These are phyloP conservation scores for Lepidotrigona ventralis DNA, from an alignment of 1,140 invertebrate species.

Conservation along the genomic window DNA sequence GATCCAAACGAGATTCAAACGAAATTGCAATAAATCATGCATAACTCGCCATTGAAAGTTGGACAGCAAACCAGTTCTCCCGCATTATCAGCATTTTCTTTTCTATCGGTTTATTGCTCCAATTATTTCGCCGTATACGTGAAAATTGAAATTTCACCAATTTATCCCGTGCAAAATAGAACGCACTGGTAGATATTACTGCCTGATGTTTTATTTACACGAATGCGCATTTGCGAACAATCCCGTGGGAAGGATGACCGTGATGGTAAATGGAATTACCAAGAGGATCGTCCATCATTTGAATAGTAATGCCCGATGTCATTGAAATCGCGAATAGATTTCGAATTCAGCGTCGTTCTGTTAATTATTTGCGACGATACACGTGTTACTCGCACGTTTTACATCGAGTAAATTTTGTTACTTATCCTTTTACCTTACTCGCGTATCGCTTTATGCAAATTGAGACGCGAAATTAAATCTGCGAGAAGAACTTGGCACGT, in stretches of 20 bases:
- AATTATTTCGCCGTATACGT: constrained; percentile 9
- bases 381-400: not conserved
- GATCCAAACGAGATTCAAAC: constrained; percentile 36
- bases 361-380: not conserved
- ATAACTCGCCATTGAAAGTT: constrained; percentile 42
- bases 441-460: not conserved
- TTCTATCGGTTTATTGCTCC: constrained; percentile 1
- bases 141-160: constrained; percentile 22
- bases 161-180: not conserved
- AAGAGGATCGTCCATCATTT: too few relatives aligned
- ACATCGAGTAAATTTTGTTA: not conserved
- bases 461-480: not conserved
- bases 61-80: constrained; percentile 31
- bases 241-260: not conserved
- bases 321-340: not conserved
- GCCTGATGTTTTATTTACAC: not conserved
- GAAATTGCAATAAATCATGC: constrained; percentile 38
- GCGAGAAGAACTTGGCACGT: not conserved
- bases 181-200: not conserved
- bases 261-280: not conserved
- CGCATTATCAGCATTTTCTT: not conserved
- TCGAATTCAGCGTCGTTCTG: not conserved
- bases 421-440: not conserved
- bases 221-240: not conserved
- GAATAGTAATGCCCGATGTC: not conserved